A percentile compares a stretch with the other conserved stretches of the same genome.
phyloP scores from a whole-genome alignment of 2,113 vertebrate genomes.

The Empidonax traillii region DNA sequence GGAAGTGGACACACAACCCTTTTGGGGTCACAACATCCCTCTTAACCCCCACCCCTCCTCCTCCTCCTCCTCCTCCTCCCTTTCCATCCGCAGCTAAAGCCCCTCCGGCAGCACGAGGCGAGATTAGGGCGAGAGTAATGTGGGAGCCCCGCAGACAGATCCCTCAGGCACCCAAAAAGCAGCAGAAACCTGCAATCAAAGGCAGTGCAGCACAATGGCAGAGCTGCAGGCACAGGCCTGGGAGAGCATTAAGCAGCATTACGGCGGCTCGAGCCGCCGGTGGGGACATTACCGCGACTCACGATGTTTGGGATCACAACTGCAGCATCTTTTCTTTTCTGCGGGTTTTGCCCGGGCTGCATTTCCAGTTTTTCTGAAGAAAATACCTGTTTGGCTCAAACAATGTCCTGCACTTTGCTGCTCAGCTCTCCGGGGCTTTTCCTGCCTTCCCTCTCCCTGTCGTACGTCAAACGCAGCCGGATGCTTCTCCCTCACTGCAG shows the following conservation, averaged over 20 bases:
- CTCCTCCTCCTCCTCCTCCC: neutral
- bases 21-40: neutral
- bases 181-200: neutral
- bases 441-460: neutral
- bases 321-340: neutral
- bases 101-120: neutral
- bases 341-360: neutral
- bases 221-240: neutral
- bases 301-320: neutral
- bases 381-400: neutral
- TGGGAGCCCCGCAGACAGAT: neutral
- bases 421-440: neutral
- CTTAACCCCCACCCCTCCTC: neutral
- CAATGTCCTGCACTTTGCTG: neutral
- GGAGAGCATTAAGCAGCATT: constrained; percentile 34
- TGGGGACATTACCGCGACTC: neutral
- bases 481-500: neutral
- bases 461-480: fast-evolving
- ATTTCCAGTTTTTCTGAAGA: neutral
- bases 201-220: neutral
- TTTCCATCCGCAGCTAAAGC: neutral
- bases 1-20: neutral
- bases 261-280: neutral
- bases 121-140: neutral
- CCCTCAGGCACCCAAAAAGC: neutral